Base-by-base conservation (phyloP, 1,140 invertebrate species). In the Galendromus occidentalis region DNA sequence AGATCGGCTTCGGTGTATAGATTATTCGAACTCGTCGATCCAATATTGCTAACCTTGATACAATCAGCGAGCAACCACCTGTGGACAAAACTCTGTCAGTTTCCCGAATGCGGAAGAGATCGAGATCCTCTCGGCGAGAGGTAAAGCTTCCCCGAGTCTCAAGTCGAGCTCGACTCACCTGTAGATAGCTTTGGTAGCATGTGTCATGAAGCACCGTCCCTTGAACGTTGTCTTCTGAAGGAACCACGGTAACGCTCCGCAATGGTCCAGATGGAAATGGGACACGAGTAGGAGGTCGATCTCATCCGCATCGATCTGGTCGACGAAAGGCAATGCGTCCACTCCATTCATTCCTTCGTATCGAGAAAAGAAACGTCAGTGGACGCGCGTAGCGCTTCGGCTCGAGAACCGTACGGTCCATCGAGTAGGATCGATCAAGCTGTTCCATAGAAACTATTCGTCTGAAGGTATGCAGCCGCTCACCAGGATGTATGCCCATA, bases 161-260 rank as follows among this genome's bases (percentile, higher is more conserved):
- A 39, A 39, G 4, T 9, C 33, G 4, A 6, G 33, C 9, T 6
- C 5, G 4, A 47, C 18, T 14, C 33, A 59, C 69, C 94, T 81
- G 74, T 98, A 99, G 72, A 99, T 99, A 18, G 95, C 95, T 82
- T 99, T 99, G 0, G 96, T 97, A 1, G 96, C 95, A 75, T 99
- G 96, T 0, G 96, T 99, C 96, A 99, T 99, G 73, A 96, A 98
- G 75, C 94, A 98, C 68, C 92, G 80, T 2, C 95, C 95, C 75
- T 93, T 95, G 73, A 99, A 98, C 65, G 86, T 90, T 0, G 96
- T 99, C 75, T 98, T 98, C 71, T 87, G 84, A 17, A 99, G 78
- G 75, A 99, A 97, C 91, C 93, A 99, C 0, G 96, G 96, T 66
- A 99, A 76, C 0, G 93, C 95, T 20, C 96, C 96, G 73, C 88